Percentiles rank a stretch among this genome's conserved stretches.
Evolutionary conservation across 2,113 vertebrate genomes (phyloP).

Genomic region (Apteryx owenii): DNA sequence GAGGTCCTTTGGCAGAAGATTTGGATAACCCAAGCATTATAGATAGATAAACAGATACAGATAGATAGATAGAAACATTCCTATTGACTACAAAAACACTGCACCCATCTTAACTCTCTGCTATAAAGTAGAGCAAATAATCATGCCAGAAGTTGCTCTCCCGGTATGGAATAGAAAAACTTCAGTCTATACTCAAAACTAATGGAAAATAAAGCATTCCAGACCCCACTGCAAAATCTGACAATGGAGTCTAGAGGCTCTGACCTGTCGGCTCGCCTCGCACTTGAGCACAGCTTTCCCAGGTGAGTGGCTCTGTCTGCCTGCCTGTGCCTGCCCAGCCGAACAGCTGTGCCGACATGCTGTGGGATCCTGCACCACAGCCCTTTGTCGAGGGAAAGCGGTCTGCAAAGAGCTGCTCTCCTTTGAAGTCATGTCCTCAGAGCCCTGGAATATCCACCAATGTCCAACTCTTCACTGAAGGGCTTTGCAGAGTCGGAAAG

Average conservation of each 20-base stretch:
- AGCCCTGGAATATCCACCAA: rapidly evolving
- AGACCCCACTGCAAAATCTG: background rate
- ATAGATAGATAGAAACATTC: background rate
- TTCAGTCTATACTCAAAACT: background rate
- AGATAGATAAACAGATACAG: background rate
- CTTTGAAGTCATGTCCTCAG: background rate
- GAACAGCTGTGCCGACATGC: background rate
- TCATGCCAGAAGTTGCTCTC: background rate
- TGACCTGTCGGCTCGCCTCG: background rate
- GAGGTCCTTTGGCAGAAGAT: background rate
- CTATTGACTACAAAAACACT: background rate
- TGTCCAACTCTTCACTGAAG: background rate
- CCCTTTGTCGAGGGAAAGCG: background rate
- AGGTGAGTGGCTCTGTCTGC: background rate
- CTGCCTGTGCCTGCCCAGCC: background rate
- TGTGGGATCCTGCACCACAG: background rate
- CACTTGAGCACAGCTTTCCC: background rate
- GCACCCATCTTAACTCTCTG: background rate
- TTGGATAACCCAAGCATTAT: background rate
- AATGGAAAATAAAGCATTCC: background rate
- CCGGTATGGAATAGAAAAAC: background rate
- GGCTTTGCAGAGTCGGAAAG: background rate
- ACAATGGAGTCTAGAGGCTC: background rate
- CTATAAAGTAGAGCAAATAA: background rate
- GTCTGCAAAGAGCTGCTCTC: background rate